Conservation (phyloP, 1,140 invertebrate genomes). For the Orius insidiosus region DNA sequence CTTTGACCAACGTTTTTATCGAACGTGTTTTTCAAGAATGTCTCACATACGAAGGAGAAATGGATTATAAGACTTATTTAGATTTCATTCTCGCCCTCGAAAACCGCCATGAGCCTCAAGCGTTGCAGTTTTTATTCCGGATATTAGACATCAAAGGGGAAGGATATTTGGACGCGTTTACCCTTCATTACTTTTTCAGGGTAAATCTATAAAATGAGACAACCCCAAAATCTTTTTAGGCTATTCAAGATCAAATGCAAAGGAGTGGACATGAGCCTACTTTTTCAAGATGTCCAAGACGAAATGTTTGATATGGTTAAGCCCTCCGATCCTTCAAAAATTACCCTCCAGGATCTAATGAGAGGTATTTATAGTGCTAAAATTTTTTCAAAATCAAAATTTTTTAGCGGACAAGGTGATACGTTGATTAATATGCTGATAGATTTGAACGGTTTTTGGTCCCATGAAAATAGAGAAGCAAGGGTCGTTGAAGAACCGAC, state of each 20-base stretch:
- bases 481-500: constrained; percentile 35
- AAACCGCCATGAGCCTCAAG: constrained; percentile 78
- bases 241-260: constrained; percentile 78
- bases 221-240: constrained; percentile 29
- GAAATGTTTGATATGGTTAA: constrained; percentile 98
- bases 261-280: constrained; percentile 68
- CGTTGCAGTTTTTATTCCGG: constrained; percentile 79
- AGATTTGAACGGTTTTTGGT: constrained; percentile 92
- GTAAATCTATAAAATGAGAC: constrained; percentile 28
- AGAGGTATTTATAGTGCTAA: too few species aligned
- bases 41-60: constrained; percentile 87
- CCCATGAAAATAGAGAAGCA: constrained; percentile 82
- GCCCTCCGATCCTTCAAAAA: constrained; percentile 63
- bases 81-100: constrained; percentile 89
- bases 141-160: constrained; percentile 79
- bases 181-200: constrained; percentile 84
- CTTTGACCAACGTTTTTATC: constrained; percentile 79
- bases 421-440: constrained; percentile 87
- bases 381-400: too few species aligned
- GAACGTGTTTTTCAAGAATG: constrained; percentile 90
- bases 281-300: constrained; percentile 89
- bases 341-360: constrained; percentile 74
- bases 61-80: constrained; percentile 95
- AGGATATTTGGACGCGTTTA: constrained; percentile 79
- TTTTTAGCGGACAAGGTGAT: constrained; percentile 68